phyloP scores from a whole-genome alignment of 2,797 vertebrate genomes.

The Epinephelus malabaricus region DNA sequence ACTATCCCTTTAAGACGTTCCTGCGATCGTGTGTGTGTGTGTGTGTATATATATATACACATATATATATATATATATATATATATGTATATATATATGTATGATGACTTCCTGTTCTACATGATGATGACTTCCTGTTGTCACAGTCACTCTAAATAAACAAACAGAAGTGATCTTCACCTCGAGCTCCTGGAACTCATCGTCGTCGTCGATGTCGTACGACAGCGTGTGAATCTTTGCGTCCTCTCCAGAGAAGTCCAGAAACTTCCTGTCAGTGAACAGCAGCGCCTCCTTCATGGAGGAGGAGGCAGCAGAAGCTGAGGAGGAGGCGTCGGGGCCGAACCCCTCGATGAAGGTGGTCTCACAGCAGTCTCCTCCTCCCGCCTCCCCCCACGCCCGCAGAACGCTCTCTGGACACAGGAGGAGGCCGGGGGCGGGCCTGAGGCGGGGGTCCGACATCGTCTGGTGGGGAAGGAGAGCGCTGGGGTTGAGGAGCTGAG shows the following conservation, averaged over 20 bases:
- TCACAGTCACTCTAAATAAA: too few relatives aligned
- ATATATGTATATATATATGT: too few relatives aligned
- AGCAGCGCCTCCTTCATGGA: conserved; percentile 87
- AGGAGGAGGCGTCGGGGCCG: conserved; percentile 49
- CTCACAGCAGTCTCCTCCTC: conserved; percentile 89
- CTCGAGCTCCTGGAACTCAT: conserved; percentile 95
- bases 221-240: conserved; percentile 93
- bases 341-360: conserved; percentile 94
- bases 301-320: neutral
- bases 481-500: conserved; percentile 92
- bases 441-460: conserved; percentile 82
- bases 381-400: conserved; percentile 85
- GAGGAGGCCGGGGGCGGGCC: conserved; percentile 86
- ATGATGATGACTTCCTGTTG: too few relatives aligned
- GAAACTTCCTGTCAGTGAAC: conserved; percentile 88
- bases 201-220: conserved; percentile 92
- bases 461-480: conserved; percentile 88
- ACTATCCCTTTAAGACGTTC: too few relatives aligned
- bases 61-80: too few relatives aligned
- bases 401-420: conserved; percentile 90
- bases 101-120: too few relatives aligned
- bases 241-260: conserved; percentile 89
- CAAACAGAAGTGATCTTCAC: conserved; percentile 67
- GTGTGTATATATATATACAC: too few relatives aligned
- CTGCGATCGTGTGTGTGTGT: too few relatives aligned